Base-by-base conservation (phyloP, 2,888 invertebrate genomes). In the Drosophila dives region DNA sequence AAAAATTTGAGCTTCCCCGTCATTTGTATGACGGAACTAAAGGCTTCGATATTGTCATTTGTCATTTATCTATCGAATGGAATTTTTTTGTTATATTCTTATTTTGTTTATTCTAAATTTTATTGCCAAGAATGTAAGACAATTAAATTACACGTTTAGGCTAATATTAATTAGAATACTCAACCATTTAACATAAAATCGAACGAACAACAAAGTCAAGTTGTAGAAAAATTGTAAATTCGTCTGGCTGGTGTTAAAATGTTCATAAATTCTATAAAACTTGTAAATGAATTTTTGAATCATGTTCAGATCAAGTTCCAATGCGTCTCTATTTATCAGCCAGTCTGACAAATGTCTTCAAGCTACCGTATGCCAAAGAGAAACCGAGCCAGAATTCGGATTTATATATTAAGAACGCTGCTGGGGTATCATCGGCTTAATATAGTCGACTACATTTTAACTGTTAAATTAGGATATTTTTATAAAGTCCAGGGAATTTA, bases 261-360 rank as follows among this genome's bases (percentile, higher is more conserved):
- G 69, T 23, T 59, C 69, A 70, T 81, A 72, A 75, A 75, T 65
- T 76, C 69, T 54, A 67, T 70, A 82, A 69, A 77, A 73, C 66
- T 65, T 77, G 80, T 80, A 77, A 81, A 82, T 77, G 68, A 69
- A 67, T 80, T 82, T 79, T 58, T 17, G 63, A 80, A 72, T 71
- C 78, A 75, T 42, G 70, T 70, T 73, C 33, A 64, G 54, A 72
- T 66, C 77, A 77, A 74, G 69, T 81, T 77, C 45, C 70, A 48
- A 42, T 61, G 62, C 55, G 33, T 65, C 64, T 68, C 53, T 62
- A 71, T 78, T 71, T 76, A 78, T 73, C 81, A 76, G 63, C 51
- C 53, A 59, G 32, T 17, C 71, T 75, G 83, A 75, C 77, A 80
- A 82, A 80, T 80, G 80, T 65, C 55, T 82, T 67, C 15, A 51